These are phyloP conservation scores for Cotesia glomerata DNA, from an alignment of 1,140 invertebrate species.

Conservation along the genomic window DNA sequence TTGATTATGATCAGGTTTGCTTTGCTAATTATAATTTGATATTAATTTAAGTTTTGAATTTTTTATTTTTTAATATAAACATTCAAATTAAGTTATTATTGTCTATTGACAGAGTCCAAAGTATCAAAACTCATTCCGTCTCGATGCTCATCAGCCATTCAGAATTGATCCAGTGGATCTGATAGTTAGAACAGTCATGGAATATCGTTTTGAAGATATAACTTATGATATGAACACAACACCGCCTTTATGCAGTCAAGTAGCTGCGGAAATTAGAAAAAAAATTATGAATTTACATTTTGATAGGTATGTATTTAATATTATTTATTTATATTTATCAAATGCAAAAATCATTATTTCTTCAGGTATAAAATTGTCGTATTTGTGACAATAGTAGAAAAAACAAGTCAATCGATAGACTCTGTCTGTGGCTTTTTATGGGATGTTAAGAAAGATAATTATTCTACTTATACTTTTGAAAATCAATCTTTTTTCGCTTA, in stretches of 20 bases:
- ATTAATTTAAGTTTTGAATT: too few relatives aligned
- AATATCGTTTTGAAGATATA: conserved; percentile 58
- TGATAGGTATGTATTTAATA: conserved; percentile 55
- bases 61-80: not conserved
- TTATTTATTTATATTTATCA: not conserved
- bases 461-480: conserved; percentile 47
- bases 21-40: not conserved
- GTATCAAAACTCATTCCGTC: conserved; percentile 63
- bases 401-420: conserved; percentile 49
- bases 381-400: conserved; percentile 52
- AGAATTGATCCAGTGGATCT: conserved; percentile 60
- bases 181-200: conserved; percentile 58
- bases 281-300: conserved; percentile 61
- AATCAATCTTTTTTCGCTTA: conserved; percentile 48
- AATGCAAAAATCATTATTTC: conserved; percentile 22
- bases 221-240: conserved; percentile 57
- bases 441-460: conserved; percentile 53
- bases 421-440: conserved; percentile 50
- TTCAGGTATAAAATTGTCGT: conserved; percentile 55
- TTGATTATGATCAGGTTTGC: conserved; percentile 41
- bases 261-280: conserved; percentile 56
- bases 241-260: conserved; percentile 52
- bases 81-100: not conserved
- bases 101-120: conserved; percentile 44
- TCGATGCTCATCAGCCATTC: conserved; percentile 62